phyloP scores from a whole-genome alignment of 2,888 invertebrate genomes.

The Diaperis boleti region DNA sequence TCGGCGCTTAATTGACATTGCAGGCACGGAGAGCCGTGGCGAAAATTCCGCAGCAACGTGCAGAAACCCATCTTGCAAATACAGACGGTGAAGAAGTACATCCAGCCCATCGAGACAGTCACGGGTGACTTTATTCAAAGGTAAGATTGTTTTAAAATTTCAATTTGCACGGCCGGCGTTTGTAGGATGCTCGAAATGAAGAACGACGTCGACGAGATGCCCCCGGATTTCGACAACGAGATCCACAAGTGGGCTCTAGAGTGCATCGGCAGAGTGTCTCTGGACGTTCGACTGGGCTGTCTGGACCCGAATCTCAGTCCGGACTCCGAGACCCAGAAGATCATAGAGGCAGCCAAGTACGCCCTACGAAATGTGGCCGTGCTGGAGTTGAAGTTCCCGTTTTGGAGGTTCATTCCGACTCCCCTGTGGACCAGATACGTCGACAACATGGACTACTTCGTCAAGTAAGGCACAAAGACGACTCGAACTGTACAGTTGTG shows the following conservation, averaged over 20 bases:
- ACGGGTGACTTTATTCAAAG: constrained; percentile 74
- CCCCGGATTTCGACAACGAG: constrained; percentile 87
- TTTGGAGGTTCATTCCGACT: constrained; percentile 85
- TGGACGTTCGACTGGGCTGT: constrained; percentile 89
- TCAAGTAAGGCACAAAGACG: too few species aligned
- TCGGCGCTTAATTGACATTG: too few species aligned
- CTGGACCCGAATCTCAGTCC: constrained; percentile 75
- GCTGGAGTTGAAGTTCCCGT: constrained; percentile 85
- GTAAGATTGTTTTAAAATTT: background rate
- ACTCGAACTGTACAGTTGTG: too few species aligned
- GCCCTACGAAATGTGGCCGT: constrained; percentile 86
- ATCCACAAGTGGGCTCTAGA: constrained; percentile 94
- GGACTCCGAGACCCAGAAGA: constrained; percentile 84
- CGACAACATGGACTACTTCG: too few species aligned
- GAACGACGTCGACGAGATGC: constrained; percentile 77
- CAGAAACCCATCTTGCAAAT: constrained; percentile 84
- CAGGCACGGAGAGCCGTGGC: constrained; percentile 88
- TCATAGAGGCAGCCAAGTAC: constrained; percentile 88
- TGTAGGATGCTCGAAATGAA: too few species aligned
- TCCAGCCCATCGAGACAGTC: constrained; percentile 77
- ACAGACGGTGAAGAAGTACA: constrained; percentile 78
- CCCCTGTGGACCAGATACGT: constrained; percentile 86
- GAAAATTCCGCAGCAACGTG: constrained; percentile 80
- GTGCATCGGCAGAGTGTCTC: constrained; percentile 91
- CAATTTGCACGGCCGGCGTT: too few species aligned